Conservation (phyloP, 2,888 invertebrate species). For the Diarsia mendica region DNA sequence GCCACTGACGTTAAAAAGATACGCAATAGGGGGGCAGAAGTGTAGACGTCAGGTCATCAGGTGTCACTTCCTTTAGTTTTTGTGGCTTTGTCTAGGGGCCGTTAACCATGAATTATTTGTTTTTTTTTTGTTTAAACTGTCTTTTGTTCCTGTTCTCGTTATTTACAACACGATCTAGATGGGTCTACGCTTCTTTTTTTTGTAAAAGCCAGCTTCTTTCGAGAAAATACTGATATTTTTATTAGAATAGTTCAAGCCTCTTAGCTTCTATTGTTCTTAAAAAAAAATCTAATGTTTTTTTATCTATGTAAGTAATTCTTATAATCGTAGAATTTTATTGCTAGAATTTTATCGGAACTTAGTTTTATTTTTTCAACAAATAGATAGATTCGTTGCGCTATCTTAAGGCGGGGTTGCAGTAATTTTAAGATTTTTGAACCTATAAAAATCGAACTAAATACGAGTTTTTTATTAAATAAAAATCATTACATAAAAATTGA, state of each 20-base stretch:
- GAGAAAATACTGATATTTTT: background rate
- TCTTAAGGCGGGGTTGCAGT: too few species aligned
- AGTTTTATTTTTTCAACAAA: background rate
- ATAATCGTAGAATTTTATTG: background rate
- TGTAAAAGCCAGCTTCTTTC: background rate
- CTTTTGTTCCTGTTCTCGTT: constrained; percentile 24
- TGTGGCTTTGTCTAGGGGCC: constrained; percentile 32
- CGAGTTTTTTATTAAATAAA: too few species aligned
- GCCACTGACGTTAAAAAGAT: too few species aligned
- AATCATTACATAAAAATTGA: too few species aligned
- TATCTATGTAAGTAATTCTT: background rate
- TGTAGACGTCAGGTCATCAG: constrained; percentile 32
- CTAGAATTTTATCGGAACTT: background rate
- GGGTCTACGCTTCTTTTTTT: background rate
- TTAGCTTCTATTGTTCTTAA: background rate
- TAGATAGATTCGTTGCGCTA: background rate
- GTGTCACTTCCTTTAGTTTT: constrained; percentile 44
- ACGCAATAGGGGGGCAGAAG: too few species aligned
- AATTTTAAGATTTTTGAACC: too few species aligned
- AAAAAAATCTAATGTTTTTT: background rate
- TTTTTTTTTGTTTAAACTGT: constrained; percentile 25
- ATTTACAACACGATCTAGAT: constrained; percentile 22
- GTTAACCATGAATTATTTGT: constrained; percentile 41
- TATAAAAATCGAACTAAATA: too few species aligned
- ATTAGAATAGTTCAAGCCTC: background rate